Evolutionary conservation across 2,797 vertebrate genomes (phyloP), one percentile per base, ranked within the genome.

Genomic region (Brotula barbata): DNA sequence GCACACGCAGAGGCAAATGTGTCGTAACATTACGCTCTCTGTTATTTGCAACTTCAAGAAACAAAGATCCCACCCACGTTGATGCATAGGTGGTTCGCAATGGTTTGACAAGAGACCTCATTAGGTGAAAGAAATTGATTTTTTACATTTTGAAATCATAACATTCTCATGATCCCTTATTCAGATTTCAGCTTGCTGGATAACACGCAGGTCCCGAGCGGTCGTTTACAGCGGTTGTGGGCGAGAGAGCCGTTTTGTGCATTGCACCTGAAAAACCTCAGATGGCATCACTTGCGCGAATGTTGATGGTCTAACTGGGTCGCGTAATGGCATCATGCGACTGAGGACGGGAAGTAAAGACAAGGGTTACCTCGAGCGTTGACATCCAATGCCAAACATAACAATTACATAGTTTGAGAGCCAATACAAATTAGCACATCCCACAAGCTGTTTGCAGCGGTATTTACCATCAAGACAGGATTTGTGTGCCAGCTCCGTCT

Each of bases 21-120:
- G 69, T 60, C 67, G 59, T 58, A 83, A 76, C 64, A 67, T 78
- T 68, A 71, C 80, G 59, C 71, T 81, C 77, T 80, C 58, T 74
- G 67, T 84, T 83, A 76, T 83, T 89, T 85, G 76, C 73, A 68
- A 63, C 43, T 51, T 65, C 58, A 72, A 46, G 50, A 71, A 70
- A 64, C 58, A 72, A 64, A 75, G 58, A 69, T 43, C 46, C 56
- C 52, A 56, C 65, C 58, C 58, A 58, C 75, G 54, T 52, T 57
- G 68, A 61, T 73, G 73, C 59, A 75, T 15, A 47, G 64, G 63
- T 53, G 42, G 44, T 61, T 75, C 58, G 54, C 47, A 58, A 40
- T 39, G 12, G 23, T 6, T 42, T 57, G 39, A 68, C 43, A 44
- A 7, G 52, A n/a, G 48, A 40, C 28, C 48, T 64, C 22, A 57